phyloP scores from a whole-genome alignment of 1,140 invertebrate species.

The Bilobella aurantiaca region DNA sequence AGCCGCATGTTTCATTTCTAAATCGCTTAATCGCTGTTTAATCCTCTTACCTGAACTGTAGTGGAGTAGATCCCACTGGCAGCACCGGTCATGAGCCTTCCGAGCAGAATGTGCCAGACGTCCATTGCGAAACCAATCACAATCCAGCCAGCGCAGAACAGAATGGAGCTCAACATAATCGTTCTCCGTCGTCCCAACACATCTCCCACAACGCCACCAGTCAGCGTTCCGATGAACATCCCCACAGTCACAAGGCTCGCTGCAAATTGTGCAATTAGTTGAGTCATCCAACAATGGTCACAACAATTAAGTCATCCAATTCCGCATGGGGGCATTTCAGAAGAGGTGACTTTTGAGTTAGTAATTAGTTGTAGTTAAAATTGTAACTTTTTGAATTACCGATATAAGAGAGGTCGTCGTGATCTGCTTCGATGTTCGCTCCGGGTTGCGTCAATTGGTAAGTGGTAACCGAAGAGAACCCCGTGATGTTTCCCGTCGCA shows the following conservation, averaged over 20 bases:
- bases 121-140: neutral
- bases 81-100: constrained; percentile 1
- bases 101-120: neutral
- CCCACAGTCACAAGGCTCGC: constrained; percentile 1
- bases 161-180: constrained; percentile 7
- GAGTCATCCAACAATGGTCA: neutral
- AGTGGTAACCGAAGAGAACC: constrained; percentile 11
- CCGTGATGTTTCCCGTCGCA: constrained; percentile 9
- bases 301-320: neutral
- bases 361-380: no score
- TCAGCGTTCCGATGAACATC: neutral
- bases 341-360: no score
- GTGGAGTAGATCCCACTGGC: constrained; percentile 5
- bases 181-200: neutral
- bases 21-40: neutral
- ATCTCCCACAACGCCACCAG: neutral
- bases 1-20: neutral
- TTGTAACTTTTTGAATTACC: constrained; percentile 7
- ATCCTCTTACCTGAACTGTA: constrained; percentile 5
- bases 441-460: neutral
- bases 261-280: neutral
- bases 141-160: constrained; percentile 7
- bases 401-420: constrained; percentile 10
- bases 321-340: no score
- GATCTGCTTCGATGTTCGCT: neutral